Percentiles rank a stretch among this genome's conserved stretches.
Conservation (phyloP, 2,888 invertebrate genomes). For the Mimachlamys varia region DNA sequence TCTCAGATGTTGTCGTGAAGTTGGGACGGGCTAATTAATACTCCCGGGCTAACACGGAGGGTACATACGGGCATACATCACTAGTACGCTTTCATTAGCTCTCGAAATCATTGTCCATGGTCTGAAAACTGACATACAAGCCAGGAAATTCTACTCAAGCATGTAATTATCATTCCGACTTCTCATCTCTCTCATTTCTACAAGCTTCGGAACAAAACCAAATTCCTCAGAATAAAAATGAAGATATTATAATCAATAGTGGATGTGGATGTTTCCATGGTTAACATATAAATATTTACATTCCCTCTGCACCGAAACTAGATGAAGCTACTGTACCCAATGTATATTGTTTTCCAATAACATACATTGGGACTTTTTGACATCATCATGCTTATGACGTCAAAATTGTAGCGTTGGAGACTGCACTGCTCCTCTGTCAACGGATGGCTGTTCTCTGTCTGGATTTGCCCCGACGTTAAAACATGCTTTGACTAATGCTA, state of each 20-base stretch:
- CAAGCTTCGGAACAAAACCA: background rate
- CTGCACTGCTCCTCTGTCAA: too few species aligned
- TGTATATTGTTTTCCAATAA: too few species aligned
- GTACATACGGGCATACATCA: background rate
- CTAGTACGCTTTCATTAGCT: background rate
- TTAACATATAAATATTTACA: background rate
- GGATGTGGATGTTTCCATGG: background rate
- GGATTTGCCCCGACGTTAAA: too few species aligned
- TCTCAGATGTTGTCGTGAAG: background rate
- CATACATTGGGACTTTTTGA: too few species aligned
- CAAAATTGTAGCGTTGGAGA: too few species aligned
- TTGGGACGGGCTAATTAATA: background rate
- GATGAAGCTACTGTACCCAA: too few species aligned
- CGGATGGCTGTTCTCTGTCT: too few species aligned
- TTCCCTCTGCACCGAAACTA: too few species aligned
- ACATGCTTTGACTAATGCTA: too few species aligned
- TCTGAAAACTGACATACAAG: background rate
- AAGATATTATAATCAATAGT: too few species aligned
- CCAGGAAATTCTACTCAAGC: background rate
- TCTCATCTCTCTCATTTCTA: background rate
- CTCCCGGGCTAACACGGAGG: background rate
- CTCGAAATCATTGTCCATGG: background rate
- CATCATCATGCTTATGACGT: too few species aligned
- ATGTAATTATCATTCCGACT: background rate
- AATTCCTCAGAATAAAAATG: background rate